Evolutionary conservation across 1,140 invertebrate species (phyloP).

Genomic region (Riptortus pedestris): DNA sequence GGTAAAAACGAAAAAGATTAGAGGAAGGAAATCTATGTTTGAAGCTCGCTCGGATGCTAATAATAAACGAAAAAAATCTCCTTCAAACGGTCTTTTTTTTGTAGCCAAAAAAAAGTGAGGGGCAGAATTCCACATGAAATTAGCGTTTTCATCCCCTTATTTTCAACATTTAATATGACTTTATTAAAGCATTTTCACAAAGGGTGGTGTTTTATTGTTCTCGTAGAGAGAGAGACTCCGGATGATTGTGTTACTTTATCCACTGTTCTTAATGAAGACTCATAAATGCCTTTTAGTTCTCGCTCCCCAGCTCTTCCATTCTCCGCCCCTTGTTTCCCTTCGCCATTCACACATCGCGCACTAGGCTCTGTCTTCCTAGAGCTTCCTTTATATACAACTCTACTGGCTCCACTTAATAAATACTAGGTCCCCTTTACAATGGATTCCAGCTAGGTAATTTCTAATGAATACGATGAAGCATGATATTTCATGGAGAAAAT

Average conservation of each 20-base stretch:
- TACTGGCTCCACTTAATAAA: no score
- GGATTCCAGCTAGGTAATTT: no score
- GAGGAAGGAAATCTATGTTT: slow-evolving; percentile 3
- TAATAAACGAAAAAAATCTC: not conserved
- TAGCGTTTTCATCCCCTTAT: slow-evolving; percentile 4
- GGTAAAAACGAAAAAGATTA: not conserved
- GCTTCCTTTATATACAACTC: not conserved
- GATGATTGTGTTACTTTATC: not conserved
- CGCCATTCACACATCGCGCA: no score
- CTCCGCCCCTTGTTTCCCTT: not conserved
- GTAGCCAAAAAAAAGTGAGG: not conserved
- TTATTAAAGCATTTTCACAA: slow-evolving; percentile 10
- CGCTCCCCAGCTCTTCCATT: not conserved
- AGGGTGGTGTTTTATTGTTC: not conserved
- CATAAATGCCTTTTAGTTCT: slow-evolving; percentile 8
- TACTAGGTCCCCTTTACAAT: no score
- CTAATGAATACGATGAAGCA: no score
- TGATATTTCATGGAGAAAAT: no score
- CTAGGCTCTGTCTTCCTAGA: not conserved
- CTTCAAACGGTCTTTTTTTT: not conserved
- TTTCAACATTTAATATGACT: slow-evolving; percentile 8
- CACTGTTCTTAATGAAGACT: slow-evolving; percentile 3
- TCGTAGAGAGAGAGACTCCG: not conserved
- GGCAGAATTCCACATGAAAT: slow-evolving; percentile 4
- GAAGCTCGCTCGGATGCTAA: not conserved